Conservation (phyloP, 1,140 invertebrate species). For the Drosophila novamexicana region DNA sequence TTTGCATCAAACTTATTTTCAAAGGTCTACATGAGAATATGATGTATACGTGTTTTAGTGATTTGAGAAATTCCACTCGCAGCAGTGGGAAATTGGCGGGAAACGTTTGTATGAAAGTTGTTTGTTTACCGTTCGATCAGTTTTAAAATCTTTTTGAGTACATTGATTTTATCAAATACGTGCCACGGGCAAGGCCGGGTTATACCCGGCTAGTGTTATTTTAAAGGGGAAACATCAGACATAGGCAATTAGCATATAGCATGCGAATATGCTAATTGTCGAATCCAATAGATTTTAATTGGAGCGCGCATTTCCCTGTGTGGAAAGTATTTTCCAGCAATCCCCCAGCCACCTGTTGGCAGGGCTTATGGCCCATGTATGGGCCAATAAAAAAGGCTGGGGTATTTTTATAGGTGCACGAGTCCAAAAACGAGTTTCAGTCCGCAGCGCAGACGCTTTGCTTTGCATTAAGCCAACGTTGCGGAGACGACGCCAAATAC, state of each 20-base stretch:
- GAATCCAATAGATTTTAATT: slow-evolving; percentile 20
- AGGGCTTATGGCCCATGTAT: no score
- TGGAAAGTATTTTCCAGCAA: not conserved
- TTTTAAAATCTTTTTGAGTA: no score
- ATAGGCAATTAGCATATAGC: slow-evolving; percentile 30
- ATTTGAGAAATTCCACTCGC: no score
- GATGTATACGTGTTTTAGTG: no score
- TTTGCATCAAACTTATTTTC: no score
- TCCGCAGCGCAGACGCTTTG: slow-evolving; percentile 17
- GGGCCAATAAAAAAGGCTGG: no score
- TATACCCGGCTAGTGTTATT: not conserved
- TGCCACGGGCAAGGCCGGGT: no score
- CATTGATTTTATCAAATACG: no score
- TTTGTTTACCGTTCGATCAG: no score
- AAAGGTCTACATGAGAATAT: no score
- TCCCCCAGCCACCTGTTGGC: not conserved
- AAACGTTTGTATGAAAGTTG: no score
- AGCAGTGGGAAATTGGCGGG: no score
- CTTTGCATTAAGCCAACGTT: slow-evolving; percentile 28
- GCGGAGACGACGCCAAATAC: slow-evolving; percentile 50
- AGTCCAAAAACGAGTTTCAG: slow-evolving; percentile 29
- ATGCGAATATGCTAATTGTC: slow-evolving; percentile 19
- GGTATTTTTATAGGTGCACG: not conserved
- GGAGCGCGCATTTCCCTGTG: slow-evolving; percentile 1
- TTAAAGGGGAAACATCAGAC: not conserved